Base-by-base conservation (phyloP, 2,113 vertebrate species). In the Anoura caudifer region DNA sequence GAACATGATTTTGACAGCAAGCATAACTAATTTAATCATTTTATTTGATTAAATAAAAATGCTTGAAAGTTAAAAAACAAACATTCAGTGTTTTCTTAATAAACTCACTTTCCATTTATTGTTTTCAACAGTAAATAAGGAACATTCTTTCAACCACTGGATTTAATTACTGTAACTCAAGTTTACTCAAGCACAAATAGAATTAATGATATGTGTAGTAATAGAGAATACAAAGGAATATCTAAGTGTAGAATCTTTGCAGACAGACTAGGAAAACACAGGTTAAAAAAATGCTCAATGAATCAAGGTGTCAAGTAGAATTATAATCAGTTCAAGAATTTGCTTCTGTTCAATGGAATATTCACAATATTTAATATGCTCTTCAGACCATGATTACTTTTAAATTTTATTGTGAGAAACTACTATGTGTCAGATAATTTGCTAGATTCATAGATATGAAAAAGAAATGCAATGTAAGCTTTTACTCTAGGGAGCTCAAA, bases 141-240 rank as follows among this genome's bases (percentile, higher is more conserved):
- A 87, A 76, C 54, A 83, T 79, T 70, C 14, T 56, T 94, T 19
- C 6, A 56, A 84, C 84, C 76, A 83, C 12, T 92, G 47, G 52
- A 59, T 89, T 92, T 94, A 96, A 90, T 92, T 96, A 90, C 77
- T 90, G 11, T 47, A 87, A 84, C 31, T 31, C 45, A 50, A 80
- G 15, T 73, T 92, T 94, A 87, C 36, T 15, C 26, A 59, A 79
- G 73, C 63, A 63, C 8, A 90, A 82, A 82, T 15, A 86, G 47
- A 86, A 87, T 87, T 63, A 90, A 90, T 41, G 90, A 31, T 31
- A 91, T 87, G n/a, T 69, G 89, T 61, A 54, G 82, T 28, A 92
- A 90, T n/a, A 92, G 90, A 87, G 22, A 87, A 4, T 10, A 61
- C 5, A 31, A 67, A 72, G 6, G 36, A 61, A 52, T 69, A 83